Conservation (phyloP, 2,113 vertebrate species). For the Myodes glareolus region DNA sequence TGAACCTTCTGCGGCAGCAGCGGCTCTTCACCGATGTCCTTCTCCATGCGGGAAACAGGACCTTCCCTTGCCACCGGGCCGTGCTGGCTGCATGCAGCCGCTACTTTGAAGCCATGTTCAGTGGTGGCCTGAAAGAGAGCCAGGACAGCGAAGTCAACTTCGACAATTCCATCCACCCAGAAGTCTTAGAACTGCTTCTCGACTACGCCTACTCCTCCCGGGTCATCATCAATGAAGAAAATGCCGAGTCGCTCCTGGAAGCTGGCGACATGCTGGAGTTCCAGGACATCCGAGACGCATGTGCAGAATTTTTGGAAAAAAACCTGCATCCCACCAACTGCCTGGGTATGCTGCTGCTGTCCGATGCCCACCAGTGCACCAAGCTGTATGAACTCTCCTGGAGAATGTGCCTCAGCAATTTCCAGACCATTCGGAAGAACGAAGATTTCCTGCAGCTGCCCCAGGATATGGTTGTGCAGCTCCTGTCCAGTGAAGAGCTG, state of each 20-base stretch:
- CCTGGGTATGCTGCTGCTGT: slow-evolving; percentile 90
- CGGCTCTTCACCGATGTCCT: slow-evolving; percentile 91
- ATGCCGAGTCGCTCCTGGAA: slow-evolving; percentile 89
- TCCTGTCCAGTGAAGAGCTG: slow-evolving; percentile 90
- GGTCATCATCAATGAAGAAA: slow-evolving; percentile 91
- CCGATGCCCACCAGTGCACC: slow-evolving; percentile 90
- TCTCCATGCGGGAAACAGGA: slow-evolving; percentile 89
- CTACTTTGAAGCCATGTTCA: slow-evolving; percentile 92
- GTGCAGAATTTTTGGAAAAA: slow-evolving; percentile 91
- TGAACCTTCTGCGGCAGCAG: slow-evolving; percentile 90
- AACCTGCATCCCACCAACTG: slow-evolving; percentile 91
- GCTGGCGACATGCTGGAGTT: slow-evolving; percentile 91
- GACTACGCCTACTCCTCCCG: slow-evolving; percentile 91
- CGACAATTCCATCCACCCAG: slow-evolving; percentile 90
- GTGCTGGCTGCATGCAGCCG: slow-evolving; percentile 90
- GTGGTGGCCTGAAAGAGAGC: slow-evolving; percentile 90
- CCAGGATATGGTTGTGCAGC: slow-evolving; percentile 90
- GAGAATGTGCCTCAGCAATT: slow-evolving; percentile 92
- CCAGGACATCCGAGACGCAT: slow-evolving; percentile 90
- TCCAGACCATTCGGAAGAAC: slow-evolving; percentile 89
- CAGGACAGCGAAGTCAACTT: slow-evolving; percentile 91
- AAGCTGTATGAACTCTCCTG: slow-evolving; percentile 90
- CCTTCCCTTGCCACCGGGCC: slow-evolving; percentile 90
- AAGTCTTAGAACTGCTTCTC: slow-evolving; percentile 90
- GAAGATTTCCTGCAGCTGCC: slow-evolving; percentile 91